Evolutionary conservation across 2,113 vertebrate genomes (phyloP).

Genomic region (Larimichthys crocea): DNA sequence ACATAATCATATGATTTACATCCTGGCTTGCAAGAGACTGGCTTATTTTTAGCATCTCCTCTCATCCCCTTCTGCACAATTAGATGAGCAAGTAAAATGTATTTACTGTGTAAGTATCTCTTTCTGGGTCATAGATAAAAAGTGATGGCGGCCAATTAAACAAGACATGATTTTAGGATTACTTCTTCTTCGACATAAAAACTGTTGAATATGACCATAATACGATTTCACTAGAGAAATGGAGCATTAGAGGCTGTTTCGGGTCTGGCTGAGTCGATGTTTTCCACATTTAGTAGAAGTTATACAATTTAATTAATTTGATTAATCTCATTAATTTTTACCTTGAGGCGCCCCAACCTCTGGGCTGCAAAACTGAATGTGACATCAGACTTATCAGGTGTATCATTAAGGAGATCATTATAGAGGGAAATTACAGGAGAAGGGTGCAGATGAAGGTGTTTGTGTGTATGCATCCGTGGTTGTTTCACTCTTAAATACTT

Average conservation of each 20-base stretch:
- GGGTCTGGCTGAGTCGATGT: slow-evolving; percentile 6
- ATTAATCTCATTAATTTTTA: slow-evolving; percentile 73
- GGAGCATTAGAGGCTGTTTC: slow-evolving; percentile 15
- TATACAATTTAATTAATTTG: slow-evolving; percentile 65
- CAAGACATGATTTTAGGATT: slow-evolving; percentile 44
- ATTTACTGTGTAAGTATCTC: slow-evolving; percentile 48
- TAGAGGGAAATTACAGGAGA: slow-evolving; percentile 40
- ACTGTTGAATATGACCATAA: slow-evolving; percentile 30
- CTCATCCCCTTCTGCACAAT: slow-evolving; percentile 45
- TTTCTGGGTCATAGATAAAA: slow-evolving; percentile 67
- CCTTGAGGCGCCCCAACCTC: slow-evolving; percentile 53
- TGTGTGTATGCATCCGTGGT: too few relatives aligned
- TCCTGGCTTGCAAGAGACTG: slow-evolving; percentile 28
- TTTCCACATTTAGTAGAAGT: slow-evolving; percentile 47
- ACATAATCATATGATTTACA: slow-evolving; percentile 58
- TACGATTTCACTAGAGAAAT: slow-evolving; percentile 34
- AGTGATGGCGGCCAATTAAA: slow-evolving; percentile 55
- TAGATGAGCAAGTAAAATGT: slow-evolving; percentile 58
- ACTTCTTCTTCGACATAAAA: slow-evolving; percentile 52
- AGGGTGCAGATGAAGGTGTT: not conserved
- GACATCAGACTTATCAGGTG: slow-evolving; percentile 68
- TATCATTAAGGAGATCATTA: slow-evolving; percentile 65
- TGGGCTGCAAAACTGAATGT: slow-evolving; percentile 50
- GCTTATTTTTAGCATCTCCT: slow-evolving; percentile 59
- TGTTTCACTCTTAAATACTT: too few relatives aligned